Evolutionary conservation across 2,888 invertebrate species (phyloP).

Genomic region (Arrhopalites spinosus): DNA sequence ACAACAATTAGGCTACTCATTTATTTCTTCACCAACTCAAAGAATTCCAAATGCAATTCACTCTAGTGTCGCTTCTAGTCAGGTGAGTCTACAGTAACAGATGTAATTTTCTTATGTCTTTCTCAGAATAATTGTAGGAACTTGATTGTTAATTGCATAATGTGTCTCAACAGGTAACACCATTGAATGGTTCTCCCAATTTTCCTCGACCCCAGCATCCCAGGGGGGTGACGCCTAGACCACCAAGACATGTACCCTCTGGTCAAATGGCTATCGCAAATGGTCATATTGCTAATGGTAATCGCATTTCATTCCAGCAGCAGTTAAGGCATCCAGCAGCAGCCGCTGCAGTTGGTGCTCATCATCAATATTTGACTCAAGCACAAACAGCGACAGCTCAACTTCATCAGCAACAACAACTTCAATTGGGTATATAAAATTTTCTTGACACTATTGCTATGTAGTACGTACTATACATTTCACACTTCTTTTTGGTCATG

Average conservation of each 20-base stretch:
- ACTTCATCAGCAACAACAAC: slow-evolving; percentile 48
- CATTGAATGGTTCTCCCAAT: slow-evolving; percentile 32
- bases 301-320: slow-evolving; percentile 48
- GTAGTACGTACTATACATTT: no score
- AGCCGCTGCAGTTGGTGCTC: slow-evolving; percentile 41
- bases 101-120: not conserved
- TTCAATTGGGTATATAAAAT: no score
- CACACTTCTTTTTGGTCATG: no score
- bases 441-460: no score
- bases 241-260: slow-evolving; percentile 15
- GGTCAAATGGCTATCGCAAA: slow-evolving; percentile 38
- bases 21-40: slow-evolving; percentile 37
- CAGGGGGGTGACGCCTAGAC: slow-evolving; percentile 5
- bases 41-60: slow-evolving; percentile 36
- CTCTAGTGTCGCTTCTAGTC: slow-evolving; percentile 34
- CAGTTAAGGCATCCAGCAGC: slow-evolving; percentile 16
- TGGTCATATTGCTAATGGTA: slow-evolving; percentile 51
- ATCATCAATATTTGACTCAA: slow-evolving; percentile 31
- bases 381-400: slow-evolving; percentile 44
- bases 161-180: slow-evolving; percentile 9
- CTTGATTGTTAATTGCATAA: no score
- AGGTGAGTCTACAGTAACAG: not conserved
- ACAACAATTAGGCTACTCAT: slow-evolving; percentile 35
- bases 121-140: not conserved
- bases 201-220: slow-evolving; percentile 29